phyloP scores from a whole-genome alignment of 2,113 vertebrate genomes.

The Apeltes quadracus region DNA sequence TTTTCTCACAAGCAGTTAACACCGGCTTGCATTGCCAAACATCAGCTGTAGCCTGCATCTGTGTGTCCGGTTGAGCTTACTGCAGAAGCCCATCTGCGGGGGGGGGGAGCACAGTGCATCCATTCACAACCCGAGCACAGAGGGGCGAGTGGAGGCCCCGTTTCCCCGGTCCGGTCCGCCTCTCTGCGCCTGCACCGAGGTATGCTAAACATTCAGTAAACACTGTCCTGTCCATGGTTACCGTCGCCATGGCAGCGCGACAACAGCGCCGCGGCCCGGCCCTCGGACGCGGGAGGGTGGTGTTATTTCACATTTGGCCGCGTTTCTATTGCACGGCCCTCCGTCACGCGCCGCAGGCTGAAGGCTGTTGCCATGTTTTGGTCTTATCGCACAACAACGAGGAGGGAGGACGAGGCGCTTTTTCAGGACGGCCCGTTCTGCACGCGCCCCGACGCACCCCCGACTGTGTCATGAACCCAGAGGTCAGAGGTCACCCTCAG shows the following conservation, averaged over 20 bases:
- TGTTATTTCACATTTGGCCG: constrained; percentile 90
- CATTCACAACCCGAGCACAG: constrained; percentile 37
- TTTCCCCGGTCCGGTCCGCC: constrained; percentile 54
- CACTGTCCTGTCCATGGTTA: constrained; percentile 87
- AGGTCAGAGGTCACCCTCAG: constrained; percentile 11
- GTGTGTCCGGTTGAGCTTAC: background rate
- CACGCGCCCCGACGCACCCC: constrained; percentile 37
- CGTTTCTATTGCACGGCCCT: constrained; percentile 72
- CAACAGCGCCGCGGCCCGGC: constrained; percentile 84
- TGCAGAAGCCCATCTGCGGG: constrained; percentile 15
- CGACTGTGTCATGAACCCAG: constrained; percentile 8
- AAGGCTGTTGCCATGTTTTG: constrained; percentile 79
- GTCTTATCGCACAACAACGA: constrained; percentile 72
- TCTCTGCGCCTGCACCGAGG: constrained; percentile 78
- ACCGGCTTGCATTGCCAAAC: constrained; percentile 7
- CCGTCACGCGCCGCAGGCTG: constrained; percentile 49
- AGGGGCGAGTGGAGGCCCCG: constrained; percentile 9
- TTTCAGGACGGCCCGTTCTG: constrained; percentile 51
- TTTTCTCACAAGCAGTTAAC: constrained; percentile 19
- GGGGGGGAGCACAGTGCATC: constrained; percentile 1
- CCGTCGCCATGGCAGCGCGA: constrained; percentile 91
- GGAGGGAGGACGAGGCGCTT: constrained; percentile 54
- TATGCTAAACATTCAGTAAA: constrained; percentile 91
- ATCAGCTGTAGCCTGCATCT: background rate
- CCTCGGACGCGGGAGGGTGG: constrained; percentile 87